phyloP scores from a whole-genome alignment of 1,140 invertebrate species.

The Drosophila sulfurigaster region DNA sequence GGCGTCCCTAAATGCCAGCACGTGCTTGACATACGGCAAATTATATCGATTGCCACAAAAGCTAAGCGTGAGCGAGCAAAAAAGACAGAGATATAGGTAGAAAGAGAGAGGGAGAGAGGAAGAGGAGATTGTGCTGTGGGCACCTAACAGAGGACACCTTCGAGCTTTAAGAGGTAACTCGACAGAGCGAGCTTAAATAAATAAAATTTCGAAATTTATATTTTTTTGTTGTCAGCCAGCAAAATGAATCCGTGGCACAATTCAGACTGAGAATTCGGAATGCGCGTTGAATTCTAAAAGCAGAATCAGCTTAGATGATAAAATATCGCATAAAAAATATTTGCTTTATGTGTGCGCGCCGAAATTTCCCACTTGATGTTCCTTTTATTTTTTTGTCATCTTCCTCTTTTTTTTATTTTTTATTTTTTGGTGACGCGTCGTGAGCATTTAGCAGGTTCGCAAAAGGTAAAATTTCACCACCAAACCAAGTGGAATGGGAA shows the following conservation, averaged over 20 bases:
- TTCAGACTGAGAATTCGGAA: constrained; percentile 24
- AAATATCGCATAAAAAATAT: constrained; percentile 65
- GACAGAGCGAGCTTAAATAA: constrained; percentile 43
- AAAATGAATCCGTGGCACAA: constrained; percentile 33
- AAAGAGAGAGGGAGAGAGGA: neutral
- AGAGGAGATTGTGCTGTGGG: neutral
- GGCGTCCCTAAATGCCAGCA: constrained; percentile 45
- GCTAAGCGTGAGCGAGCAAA: neutral
- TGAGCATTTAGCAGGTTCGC: constrained; percentile 51
- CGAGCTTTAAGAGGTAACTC: constrained; percentile 32
- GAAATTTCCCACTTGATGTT: constrained; percentile 53
- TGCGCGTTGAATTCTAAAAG: constrained; percentile 52
- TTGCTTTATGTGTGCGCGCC: constrained; percentile 52
- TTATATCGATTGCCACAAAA: constrained; percentile 53
- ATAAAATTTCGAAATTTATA: constrained; percentile 50
- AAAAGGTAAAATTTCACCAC: constrained; percentile 22
- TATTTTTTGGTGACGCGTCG: constrained; percentile 36
- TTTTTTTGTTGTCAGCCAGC: constrained; percentile 5
- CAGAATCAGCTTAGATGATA: constrained; percentile 46
- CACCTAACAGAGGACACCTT: constrained; percentile 31
- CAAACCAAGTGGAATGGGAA: neutral
- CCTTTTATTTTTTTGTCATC: neutral
- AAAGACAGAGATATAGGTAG: neutral
- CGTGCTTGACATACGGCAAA: constrained; percentile 47
- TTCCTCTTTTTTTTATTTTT: constrained; percentile 26